Conservation (phyloP, 2,888 invertebrate species). For the Chloroclystis v-ata region DNA sequence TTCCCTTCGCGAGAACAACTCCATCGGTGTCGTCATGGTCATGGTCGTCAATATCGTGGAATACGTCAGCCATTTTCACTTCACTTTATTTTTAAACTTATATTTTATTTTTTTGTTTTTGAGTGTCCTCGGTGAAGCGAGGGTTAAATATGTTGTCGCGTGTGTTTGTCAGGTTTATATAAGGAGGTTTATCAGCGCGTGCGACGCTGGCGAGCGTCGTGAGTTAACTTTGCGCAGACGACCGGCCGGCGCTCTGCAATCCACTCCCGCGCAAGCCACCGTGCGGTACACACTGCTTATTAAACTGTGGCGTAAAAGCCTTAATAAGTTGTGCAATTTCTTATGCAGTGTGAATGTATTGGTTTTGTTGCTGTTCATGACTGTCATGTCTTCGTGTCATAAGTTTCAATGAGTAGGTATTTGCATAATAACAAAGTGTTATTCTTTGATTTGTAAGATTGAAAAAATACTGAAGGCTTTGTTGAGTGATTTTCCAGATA, state of each 20-base stretch:
- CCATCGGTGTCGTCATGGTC: slow-evolving; percentile 55
- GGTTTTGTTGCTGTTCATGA: neutral
- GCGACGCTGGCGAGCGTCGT: slow-evolving; percentile 59
- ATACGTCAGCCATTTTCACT: slow-evolving; percentile 36
- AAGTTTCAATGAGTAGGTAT: neutral
- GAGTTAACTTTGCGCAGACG: slow-evolving; percentile 47
- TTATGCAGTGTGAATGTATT: slow-evolving; percentile 3
- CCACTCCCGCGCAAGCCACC: slow-evolving; percentile 59
- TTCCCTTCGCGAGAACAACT: slow-evolving; percentile 84
- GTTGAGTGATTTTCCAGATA: too few relatives aligned
- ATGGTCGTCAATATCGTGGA: slow-evolving; percentile 32
- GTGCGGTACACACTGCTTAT: slow-evolving; percentile 24
- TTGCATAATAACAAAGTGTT: too few relatives aligned
- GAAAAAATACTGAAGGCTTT: too few relatives aligned
- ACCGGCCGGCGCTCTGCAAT: slow-evolving; percentile 43
- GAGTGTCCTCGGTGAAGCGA: slow-evolving; percentile 17
- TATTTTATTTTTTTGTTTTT: neutral
- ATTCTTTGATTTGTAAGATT: too few relatives aligned
- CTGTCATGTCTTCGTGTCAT: neutral
- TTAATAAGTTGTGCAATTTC: slow-evolving; percentile 29
- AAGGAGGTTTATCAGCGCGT: slow-evolving; percentile 58
- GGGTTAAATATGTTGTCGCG: slow-evolving; percentile 36
- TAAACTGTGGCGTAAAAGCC: slow-evolving; percentile 39
- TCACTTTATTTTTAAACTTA: neutral
- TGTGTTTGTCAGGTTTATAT: slow-evolving; percentile 53